Evolutionary conservation across 2,113 vertebrate genomes (phyloP).

Genomic region (Myrmecophaga tridactyla): DNA sequence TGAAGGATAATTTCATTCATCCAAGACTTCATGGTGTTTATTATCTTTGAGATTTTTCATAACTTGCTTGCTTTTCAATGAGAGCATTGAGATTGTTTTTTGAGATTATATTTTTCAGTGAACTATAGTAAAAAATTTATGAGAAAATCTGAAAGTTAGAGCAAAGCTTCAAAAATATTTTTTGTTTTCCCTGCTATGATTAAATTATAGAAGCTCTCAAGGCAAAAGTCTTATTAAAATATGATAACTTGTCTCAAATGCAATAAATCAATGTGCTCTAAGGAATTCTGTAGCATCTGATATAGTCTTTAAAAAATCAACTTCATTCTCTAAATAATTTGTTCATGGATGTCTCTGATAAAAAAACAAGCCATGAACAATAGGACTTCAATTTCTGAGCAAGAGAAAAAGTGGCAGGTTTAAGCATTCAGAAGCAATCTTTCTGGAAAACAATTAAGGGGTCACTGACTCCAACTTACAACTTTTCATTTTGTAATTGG

Average conservation of each 20-base stretch:
- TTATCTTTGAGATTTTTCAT: neutral
- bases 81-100: slow-evolving; percentile 16
- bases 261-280: neutral
- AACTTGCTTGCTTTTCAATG: neutral
- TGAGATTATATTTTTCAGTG: neutral
- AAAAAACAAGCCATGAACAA: no score
- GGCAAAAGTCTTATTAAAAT: slow-evolving; percentile 40
- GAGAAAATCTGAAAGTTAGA: slow-evolving; percentile 22
- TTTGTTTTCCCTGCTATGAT: slow-evolving; percentile 33
- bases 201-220: slow-evolving; percentile 4
- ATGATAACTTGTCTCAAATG: slow-evolving; percentile 22
- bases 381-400: no score
- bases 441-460: no score
- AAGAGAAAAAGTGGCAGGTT: no score
- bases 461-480: no score
- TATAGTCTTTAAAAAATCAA: neutral
- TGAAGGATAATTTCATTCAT: neutral
- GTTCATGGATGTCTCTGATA: no score
- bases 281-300: neutral
- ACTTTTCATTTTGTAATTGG: no score
- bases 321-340: no score
- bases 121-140: slow-evolving; percentile 7
- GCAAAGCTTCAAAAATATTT: neutral
- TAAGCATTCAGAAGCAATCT: no score
- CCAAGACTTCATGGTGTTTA: slow-evolving; percentile 31